A percentile compares a stretch with the other conserved stretches of the same genome.
phyloP scores from a whole-genome alignment of 2,797 vertebrate species.

The Spinus olivaceus region DNA sequence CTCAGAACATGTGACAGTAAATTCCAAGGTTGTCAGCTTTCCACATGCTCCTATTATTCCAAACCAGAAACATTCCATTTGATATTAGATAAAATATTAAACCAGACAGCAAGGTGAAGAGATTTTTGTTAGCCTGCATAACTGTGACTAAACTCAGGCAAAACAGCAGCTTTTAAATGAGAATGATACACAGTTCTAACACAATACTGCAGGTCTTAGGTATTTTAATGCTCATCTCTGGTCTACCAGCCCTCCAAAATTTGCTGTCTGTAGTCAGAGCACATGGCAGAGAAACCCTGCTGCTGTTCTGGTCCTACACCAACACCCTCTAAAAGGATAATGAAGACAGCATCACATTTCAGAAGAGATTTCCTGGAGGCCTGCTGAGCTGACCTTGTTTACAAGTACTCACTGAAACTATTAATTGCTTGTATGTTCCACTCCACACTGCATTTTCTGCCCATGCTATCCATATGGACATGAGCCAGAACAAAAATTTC shows the following conservation, averaged over 20 bases:
- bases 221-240: background rate
- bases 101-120: background rate
- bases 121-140: background rate
- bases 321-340: background rate
- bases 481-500: conserved; percentile 5
- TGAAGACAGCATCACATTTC: conserved; percentile 35
- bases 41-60: background rate
- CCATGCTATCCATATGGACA: background rate
- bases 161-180: background rate
- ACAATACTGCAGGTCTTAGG: background rate
- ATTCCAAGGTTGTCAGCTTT: background rate
- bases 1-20: background rate
- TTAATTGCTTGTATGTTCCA: background rate
- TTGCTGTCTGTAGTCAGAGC: background rate
- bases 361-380: background rate
- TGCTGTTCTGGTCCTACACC: background rate
- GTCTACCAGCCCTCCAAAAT: background rate
- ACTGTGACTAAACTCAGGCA: background rate
- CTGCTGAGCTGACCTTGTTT: conserved; percentile 27
- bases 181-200: background rate
- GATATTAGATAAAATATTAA: background rate
- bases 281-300: background rate
- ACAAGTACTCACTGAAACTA: conserved; percentile 12
- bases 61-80: background rate
- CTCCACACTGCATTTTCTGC: conserved; percentile 8